Conservation (phyloP, 2,113 vertebrate species). For the Gambusia affinis region DNA sequence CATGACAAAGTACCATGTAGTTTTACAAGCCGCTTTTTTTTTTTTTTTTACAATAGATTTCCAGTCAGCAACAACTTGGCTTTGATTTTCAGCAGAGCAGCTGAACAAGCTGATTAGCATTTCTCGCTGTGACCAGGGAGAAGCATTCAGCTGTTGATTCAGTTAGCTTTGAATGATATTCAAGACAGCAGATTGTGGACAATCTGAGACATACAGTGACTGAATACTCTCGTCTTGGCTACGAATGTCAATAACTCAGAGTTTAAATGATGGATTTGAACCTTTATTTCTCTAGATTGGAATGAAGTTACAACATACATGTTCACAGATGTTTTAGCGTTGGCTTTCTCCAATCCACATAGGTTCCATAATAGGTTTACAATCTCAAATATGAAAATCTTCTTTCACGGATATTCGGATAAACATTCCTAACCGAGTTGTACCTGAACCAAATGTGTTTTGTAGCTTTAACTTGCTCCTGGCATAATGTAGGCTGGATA, state of each 20-base stretch:
- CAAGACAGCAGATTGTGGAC: neutral
- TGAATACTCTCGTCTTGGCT: neutral
- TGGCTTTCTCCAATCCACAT: too few species aligned
- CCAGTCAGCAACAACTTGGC: neutral
- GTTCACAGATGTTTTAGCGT: neutral
- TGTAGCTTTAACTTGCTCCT: too few species aligned
- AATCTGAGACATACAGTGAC: neutral
- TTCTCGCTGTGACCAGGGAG: neutral
- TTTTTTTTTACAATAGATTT: neutral
- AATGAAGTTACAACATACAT: neutral
- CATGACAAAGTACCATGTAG: conserved; percentile 18
- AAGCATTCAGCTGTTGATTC: neutral
- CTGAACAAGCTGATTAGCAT: conserved; percentile 16
- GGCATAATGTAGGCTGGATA: too few species aligned
- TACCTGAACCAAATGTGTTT: too few species aligned
- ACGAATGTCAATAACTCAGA: neutral
- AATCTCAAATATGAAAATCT: too few species aligned
- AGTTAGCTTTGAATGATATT: neutral
- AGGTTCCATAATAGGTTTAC: too few species aligned
- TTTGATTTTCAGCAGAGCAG: conserved; percentile 13
- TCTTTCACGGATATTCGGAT: too few species aligned
- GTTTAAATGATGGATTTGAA: too few species aligned
- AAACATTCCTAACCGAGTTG: too few species aligned
- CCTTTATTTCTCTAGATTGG: neutral
- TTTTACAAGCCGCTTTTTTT: conserved; percentile 39